Evolutionary conservation across 2,113 vertebrate species (phyloP).

Genomic region (Nyctibius bracteatus): DNA sequence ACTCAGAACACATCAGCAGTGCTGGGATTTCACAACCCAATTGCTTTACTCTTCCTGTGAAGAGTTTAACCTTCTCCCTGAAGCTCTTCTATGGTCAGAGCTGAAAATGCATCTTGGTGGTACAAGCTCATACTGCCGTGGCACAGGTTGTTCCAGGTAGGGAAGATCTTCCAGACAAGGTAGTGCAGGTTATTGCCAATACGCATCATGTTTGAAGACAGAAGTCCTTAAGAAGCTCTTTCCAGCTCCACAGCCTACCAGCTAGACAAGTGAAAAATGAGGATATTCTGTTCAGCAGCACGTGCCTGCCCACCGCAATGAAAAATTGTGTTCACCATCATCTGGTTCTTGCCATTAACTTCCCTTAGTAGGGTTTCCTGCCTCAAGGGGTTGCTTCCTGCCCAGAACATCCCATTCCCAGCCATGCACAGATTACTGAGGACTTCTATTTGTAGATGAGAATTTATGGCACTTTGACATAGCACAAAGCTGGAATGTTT

Average conservation of each 20-base stretch:
- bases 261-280: not conserved
- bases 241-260: not conserved
- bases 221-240: not conserved
- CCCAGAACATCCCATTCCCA: not conserved
- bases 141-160: not conserved
- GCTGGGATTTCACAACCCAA: not conserved
- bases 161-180: not conserved
- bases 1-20: not conserved
- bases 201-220: not conserved
- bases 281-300: not conserved
- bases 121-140: not conserved
- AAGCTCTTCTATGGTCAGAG: not conserved
- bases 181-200: not conserved
- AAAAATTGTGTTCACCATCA: not conserved
- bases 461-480: not conserved
- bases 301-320: not conserved
- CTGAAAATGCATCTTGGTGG: not conserved
- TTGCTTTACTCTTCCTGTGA: not conserved
- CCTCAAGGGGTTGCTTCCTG: not conserved
- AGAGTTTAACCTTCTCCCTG: not conserved
- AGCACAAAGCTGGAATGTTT: not conserved
- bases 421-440: accelerated
- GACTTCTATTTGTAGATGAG: not conserved
- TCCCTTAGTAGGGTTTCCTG: not conserved
- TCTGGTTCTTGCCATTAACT: not conserved